phyloP scores from a whole-genome alignment of 2,113 vertebrate species.

The Lutjanus erythropterus region DNA sequence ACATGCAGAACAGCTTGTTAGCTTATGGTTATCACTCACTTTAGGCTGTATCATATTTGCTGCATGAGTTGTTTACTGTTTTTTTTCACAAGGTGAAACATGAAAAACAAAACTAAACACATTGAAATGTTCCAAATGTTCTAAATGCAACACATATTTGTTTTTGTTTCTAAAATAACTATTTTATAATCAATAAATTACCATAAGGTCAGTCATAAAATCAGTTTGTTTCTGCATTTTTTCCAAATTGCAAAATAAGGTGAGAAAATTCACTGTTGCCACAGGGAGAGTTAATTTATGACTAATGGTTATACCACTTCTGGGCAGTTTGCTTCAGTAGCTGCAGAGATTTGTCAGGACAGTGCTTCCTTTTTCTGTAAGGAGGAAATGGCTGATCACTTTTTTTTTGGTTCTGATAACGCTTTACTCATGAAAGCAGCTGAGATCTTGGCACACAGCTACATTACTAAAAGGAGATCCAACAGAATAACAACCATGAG shows the following conservation, averaged over 20 bases:
- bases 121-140: no score
- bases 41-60: no score
- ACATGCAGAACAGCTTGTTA: background rate
- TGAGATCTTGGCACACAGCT: background rate
- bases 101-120: no score
- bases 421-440: background rate
- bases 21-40: no score
- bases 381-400: background rate
- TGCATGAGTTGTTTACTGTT: no score
- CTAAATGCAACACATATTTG: no score
- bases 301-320: background rate
- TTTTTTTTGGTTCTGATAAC: background rate
- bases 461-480: background rate
- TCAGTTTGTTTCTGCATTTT: no score
- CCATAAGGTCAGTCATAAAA: no score
- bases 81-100: no score
- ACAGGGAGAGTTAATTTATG: background rate
- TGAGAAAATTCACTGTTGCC: no score
- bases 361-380: background rate
- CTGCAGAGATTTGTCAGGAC: background rate
- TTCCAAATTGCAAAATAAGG: background rate
- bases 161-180: no score
- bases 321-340: background rate
- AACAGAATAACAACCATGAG: background rate
- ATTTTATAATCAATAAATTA: no score